These are phyloP conservation scores for Pangasius sanitwongsei DNA, from an alignment of 2,797 vertebrate genomes.

Conservation along the genomic window DNA sequence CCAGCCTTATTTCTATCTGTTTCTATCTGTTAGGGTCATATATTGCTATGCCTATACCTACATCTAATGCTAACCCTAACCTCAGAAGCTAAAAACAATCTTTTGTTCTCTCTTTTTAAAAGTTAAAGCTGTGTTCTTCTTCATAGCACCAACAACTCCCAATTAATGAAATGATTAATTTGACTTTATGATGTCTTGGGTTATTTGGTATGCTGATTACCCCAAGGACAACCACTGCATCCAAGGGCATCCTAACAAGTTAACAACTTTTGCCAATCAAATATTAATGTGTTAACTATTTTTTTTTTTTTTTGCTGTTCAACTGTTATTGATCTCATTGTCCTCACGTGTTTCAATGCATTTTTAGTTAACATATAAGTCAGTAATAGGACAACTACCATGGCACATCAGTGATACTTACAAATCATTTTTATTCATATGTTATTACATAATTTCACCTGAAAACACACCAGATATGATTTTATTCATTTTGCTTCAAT, in stretches of 20 bases:
- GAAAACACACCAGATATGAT: not conserved
- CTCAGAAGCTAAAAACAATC: not conserved
- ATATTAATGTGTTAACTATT: not conserved
- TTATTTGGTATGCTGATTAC: conserved; percentile 32
- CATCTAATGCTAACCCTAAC: not conserved
- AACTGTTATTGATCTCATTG: not conserved
- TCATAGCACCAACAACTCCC: not conserved
- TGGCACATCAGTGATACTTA: too few relatives aligned
- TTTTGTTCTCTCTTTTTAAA: not conserved
- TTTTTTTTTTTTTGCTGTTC: not conserved
- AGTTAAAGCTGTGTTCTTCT: not conserved
- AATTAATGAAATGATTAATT: conserved; percentile 27
- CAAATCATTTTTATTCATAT: not conserved
- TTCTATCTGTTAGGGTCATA: not conserved
- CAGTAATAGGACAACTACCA: not conserved
- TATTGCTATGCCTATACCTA: not conserved
- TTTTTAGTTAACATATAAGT: not conserved
- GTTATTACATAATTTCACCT: not conserved
- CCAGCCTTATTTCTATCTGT: not conserved
- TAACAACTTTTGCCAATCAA: not conserved
- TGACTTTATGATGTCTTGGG: conserved; percentile 38
- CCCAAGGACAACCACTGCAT: not conserved
- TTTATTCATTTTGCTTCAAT: not conserved
- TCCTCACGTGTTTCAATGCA: too few relatives aligned
- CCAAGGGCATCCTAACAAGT: not conserved